These are phyloP conservation scores for Oryzias javanicus DNA, from an alignment of 2,113 vertebrate genomes.

Conservation along the genomic window DNA sequence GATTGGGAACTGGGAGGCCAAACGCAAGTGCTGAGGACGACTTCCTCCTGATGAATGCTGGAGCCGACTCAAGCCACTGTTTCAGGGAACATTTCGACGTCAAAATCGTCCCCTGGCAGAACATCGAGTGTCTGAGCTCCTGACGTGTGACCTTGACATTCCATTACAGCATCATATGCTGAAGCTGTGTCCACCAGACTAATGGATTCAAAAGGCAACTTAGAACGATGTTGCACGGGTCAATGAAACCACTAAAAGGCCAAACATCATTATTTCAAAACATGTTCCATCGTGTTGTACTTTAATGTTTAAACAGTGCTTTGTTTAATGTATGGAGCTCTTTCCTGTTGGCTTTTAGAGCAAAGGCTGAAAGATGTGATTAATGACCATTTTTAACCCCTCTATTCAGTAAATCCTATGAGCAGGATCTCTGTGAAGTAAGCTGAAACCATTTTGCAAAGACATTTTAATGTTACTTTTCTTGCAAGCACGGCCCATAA, in stretches of 20 bases:
- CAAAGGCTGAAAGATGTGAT: background rate
- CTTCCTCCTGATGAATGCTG: slow-evolving; percentile 35
- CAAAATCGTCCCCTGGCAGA: slow-evolving; percentile 17
- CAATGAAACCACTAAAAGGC: background rate
- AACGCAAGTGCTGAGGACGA: slow-evolving; percentile 19
- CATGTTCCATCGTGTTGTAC: background rate
- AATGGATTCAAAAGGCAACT: background rate
- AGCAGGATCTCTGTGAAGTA: background rate
- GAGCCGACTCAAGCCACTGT: slow-evolving; percentile 34
- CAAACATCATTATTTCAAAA: background rate
- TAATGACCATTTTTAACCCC: background rate
- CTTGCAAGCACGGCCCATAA: background rate
- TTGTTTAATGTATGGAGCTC: background rate
- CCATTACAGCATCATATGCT: slow-evolving; percentile 7
- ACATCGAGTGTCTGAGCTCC: slow-evolving; percentile 11
- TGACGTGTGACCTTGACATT: slow-evolving; percentile 32
- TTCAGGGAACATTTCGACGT: slow-evolving; percentile 27
- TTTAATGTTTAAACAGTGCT: background rate
- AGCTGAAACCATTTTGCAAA: background rate
- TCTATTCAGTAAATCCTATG: background rate
- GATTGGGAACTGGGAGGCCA: slow-evolving; percentile 32
- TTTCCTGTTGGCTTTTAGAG: background rate
- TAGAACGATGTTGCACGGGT: background rate
- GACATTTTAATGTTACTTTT: background rate
- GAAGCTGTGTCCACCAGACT: slow-evolving; percentile 14